Percentiles rank a stretch among this genome's conserved stretches.
Conservation (phyloP, 2,888 invertebrate genomes). For the Belgica antarctica region DNA sequence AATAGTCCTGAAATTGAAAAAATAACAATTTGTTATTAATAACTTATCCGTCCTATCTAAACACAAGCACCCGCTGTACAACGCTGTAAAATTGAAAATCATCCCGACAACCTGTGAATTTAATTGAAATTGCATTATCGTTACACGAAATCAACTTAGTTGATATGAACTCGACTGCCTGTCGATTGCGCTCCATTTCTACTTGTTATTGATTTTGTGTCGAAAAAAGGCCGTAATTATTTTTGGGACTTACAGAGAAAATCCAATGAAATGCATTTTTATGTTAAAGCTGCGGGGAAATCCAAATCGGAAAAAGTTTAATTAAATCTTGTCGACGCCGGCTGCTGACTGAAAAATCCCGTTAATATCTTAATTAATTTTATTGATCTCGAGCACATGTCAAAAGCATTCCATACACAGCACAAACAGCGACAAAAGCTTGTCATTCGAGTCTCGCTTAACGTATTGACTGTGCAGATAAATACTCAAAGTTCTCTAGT, state of each 20-base stretch:
- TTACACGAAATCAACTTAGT: neutral
- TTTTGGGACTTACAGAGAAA: too few species aligned
- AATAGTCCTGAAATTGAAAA: neutral
- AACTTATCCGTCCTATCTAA: too few species aligned
- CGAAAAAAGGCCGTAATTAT: neutral
- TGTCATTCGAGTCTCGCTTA: neutral
- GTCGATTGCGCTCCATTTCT: too few species aligned
- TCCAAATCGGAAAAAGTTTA: neutral
- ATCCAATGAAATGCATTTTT: neutral
- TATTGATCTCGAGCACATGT: neutral
- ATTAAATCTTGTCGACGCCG: neutral
- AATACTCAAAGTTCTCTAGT: neutral
- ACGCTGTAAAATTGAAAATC: too few species aligned
- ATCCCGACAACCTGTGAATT: neutral
- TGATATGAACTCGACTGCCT: too few species aligned
- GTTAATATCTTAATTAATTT: constrained; percentile 26
- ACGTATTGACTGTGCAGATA: neutral
- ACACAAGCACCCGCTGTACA: too few species aligned
- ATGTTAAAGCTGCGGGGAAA: neutral
- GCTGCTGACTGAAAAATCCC: neutral
- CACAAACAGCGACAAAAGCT: neutral
- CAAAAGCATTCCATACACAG: neutral
- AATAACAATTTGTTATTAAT: neutral
- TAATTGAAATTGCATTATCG: constrained; percentile 1
- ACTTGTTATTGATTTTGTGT: constrained; percentile 6